These are phyloP conservation scores for Pollachius pollachius DNA, from an alignment of 2,113 vertebrate species.

Conservation along the genomic window DNA sequence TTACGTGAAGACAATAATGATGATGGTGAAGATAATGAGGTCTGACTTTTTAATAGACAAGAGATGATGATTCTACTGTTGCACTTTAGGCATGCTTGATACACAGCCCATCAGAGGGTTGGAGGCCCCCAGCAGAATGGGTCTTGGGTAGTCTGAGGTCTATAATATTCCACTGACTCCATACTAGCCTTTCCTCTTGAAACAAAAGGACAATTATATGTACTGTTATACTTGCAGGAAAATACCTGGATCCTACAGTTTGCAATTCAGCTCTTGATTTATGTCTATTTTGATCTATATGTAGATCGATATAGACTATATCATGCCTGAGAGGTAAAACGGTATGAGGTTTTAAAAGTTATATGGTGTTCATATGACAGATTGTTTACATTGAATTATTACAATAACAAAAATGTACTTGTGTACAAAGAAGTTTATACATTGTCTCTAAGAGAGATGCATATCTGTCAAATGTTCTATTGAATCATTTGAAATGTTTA, in stretches of 20 bases:
- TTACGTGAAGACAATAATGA: too few species aligned
- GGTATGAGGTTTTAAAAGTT: conserved; percentile 37
- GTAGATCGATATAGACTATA: conserved; percentile 57
- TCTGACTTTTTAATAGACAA: conserved; percentile 14
- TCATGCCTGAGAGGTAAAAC: conserved; percentile 38
- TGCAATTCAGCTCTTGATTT: conserved; percentile 40
- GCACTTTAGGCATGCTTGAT: conserved; percentile 21
- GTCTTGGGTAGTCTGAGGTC: conserved; percentile 51
- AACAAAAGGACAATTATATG: conserved; percentile 25
- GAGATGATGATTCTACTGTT: conserved; percentile 33
- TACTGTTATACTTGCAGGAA: conserved; percentile 59
- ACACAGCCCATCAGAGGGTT: conserved; percentile 29
- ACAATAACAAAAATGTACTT: conserved; percentile 69
- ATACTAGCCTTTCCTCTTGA: conserved; percentile 39
- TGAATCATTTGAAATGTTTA: conserved; percentile 74
- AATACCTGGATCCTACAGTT: conserved; percentile 47
- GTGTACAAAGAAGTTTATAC: conserved; percentile 69
- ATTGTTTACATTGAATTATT: conserved; percentile 67
- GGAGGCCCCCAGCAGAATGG: neutral
- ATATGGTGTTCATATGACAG: conserved; percentile 73
- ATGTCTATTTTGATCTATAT: neutral
- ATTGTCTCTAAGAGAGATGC: conserved; percentile 81
- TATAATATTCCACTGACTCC: conserved; percentile 29
- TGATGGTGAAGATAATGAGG: conserved; percentile 24
- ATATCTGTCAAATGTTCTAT: conserved; percentile 77